phyloP scores from a whole-genome alignment of 2,113 vertebrate genomes.

The Aspiorhynchus laticeps region DNA sequence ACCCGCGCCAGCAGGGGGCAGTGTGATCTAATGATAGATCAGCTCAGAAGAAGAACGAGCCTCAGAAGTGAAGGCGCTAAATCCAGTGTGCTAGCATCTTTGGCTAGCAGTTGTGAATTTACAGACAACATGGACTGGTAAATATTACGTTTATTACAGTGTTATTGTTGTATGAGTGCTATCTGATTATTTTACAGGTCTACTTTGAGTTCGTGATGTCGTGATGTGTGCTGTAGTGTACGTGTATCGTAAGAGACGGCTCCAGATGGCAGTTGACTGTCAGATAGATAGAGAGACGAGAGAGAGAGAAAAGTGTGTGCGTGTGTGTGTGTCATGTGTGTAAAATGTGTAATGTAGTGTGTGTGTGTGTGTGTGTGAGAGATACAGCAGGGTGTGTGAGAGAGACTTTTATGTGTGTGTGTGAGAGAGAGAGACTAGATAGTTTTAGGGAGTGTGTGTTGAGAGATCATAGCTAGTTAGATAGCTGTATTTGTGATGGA shows the following conservation, averaged over 20 bases:
- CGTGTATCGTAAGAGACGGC: background rate
- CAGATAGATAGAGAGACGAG: too few species aligned
- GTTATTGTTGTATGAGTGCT: background rate
- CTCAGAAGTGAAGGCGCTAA: constrained; percentile 41
- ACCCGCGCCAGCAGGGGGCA: background rate
- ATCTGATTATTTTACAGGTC: background rate
- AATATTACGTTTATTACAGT: background rate
- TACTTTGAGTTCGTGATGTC: background rate
- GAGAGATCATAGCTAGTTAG: too few species aligned
- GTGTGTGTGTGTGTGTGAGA: too few species aligned
- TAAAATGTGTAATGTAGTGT: too few species aligned
- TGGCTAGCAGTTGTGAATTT: background rate
- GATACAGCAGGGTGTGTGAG: too few species aligned
- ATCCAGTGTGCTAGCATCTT: background rate
- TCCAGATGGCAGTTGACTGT: background rate
- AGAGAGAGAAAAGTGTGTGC: too few species aligned
- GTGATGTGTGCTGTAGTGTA: background rate
- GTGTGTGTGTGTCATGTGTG: too few species aligned
- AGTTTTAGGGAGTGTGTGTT: too few species aligned
- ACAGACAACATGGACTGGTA: constrained; percentile 45
- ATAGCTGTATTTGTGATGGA: too few species aligned
- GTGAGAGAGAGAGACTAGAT: too few species aligned
- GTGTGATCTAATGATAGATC: background rate
- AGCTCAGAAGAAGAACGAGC: background rate
- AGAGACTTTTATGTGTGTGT: too few species aligned